These are phyloP conservation scores for Blastobasis lacticolella DNA, from an alignment of 2,888 invertebrate genomes.

Conservation along the genomic window DNA sequence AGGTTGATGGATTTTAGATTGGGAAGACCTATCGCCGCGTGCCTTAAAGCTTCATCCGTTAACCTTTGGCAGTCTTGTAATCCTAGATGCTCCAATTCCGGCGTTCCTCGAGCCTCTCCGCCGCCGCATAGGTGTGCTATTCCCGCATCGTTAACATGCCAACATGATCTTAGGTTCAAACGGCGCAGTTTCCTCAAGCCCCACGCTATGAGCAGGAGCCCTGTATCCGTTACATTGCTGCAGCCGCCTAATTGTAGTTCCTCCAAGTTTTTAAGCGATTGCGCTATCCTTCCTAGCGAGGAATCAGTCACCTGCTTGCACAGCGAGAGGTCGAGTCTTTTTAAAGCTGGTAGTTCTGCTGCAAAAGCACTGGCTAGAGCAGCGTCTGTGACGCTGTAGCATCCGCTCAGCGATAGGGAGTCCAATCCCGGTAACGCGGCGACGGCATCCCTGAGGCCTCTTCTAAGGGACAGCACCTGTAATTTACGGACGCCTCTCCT, in stretches of 20 bases:
- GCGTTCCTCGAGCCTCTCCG: conserved; percentile 84
- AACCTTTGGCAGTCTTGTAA: conserved; percentile 96
- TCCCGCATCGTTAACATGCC: conserved; percentile 93
- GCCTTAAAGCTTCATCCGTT: conserved; percentile 91
- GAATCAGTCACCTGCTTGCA: conserved; percentile 97
- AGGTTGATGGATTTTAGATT: conserved; percentile 90
- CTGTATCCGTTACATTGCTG: conserved; percentile 91
- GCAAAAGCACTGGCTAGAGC: conserved; percentile 89
- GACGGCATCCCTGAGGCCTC: conserved; percentile 89
- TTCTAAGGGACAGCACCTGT: conserved; percentile 89
- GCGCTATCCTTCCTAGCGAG: conserved; percentile 88
- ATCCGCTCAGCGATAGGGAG: conserved; percentile 92
- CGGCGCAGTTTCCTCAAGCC: conserved; percentile 88
- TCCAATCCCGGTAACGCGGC: conserved; percentile 89
- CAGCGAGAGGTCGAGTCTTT: conserved; percentile 88
- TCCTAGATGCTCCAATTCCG: conserved; percentile 87
- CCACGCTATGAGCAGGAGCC: conserved; percentile 89
- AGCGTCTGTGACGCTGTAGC: conserved; percentile 93
- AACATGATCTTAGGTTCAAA: conserved; percentile 92
- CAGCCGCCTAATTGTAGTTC: conserved; percentile 93
- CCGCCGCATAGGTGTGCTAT: conserved; percentile 89
- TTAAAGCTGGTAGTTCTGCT: conserved; percentile 83
- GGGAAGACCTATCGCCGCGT: conserved; percentile 87
- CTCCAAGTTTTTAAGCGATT: conserved; percentile 88
- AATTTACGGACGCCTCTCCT: conserved; percentile 90